Percentiles rank a stretch among this genome's conserved stretches.
These are phyloP conservation scores for Drosophila mayaguana DNA, from an alignment of 2,888 invertebrate species.

Conservation along the genomic window DNA sequence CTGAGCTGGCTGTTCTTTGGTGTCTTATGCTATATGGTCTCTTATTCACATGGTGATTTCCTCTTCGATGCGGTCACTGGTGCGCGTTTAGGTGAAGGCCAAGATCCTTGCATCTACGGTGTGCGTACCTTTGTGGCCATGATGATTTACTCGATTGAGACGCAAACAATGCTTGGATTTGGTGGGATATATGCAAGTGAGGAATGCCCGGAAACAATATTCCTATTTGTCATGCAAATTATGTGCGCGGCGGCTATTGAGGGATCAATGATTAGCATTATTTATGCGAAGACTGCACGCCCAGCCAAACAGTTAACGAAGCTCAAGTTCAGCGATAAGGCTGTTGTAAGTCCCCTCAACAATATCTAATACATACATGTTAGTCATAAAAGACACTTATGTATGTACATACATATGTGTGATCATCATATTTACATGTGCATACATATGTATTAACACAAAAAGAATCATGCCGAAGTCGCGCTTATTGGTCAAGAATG, in stretches of 20 bases:
- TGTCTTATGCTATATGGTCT: slow-evolving; percentile 91
- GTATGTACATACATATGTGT: neutral
- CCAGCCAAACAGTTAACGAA: slow-evolving; percentile 91
- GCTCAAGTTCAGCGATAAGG: slow-evolving; percentile 92
- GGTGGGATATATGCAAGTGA: slow-evolving; percentile 92
- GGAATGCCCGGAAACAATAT: slow-evolving; percentile 91
- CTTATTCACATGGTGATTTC: slow-evolving; percentile 92
- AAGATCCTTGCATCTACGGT: slow-evolving; percentile 87
- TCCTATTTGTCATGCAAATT: slow-evolving; percentile 92
- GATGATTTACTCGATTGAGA: slow-evolving; percentile 94
- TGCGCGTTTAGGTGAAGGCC: slow-evolving; percentile 85
- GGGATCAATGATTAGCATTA: slow-evolving; percentile 87
- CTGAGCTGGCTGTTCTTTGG: slow-evolving; percentile 93
- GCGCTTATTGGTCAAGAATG: neutral
- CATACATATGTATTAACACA: neutral
- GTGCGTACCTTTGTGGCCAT: slow-evolving; percentile 88
- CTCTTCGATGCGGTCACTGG: slow-evolving; percentile 86
- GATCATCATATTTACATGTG: neutral
- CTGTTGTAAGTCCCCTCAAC: slow-evolving; percentile 86
- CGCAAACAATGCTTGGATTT: slow-evolving; percentile 94
- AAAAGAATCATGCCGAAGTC: neutral
- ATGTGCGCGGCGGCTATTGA: slow-evolving; percentile 87
- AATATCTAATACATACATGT: too few species aligned
- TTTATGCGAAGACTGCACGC: slow-evolving; percentile 92
- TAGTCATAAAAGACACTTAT: too few species aligned